Base-by-base conservation (phyloP, 2,888 invertebrate genomes). In the Drosophila heteroneura region DNA sequence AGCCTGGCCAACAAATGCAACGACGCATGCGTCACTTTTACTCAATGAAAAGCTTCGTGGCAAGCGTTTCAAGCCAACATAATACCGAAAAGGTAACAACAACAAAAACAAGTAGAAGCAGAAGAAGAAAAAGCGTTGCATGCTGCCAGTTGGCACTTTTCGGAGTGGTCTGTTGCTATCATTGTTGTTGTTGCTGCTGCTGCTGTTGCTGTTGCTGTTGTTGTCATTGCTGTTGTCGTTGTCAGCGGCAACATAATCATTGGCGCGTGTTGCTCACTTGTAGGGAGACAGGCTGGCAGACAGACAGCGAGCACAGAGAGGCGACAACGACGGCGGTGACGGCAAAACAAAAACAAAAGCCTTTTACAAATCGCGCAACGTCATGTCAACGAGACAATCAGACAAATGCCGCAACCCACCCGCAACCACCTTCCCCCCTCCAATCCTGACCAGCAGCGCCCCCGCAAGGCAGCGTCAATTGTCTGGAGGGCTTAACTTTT, bases 331-430 rank as follows among this genome's bases (percentile, higher is more conserved):
- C 44, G 49, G 28, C 49, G 22, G 44, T 14, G 6, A 44, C 44
- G 12, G 30, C 56, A 75, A 59, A 59, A 74, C 64, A 74, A 70
- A 81, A 83, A 78, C 81, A 79, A 79, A 85, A 85, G 75, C 74
- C 78, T 80, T 82, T 76, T 72, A 85, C 86, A 85, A 85, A 89
- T 85, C 85, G 89, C 81, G 79, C 84, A 81, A 79, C 82, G 85
- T 85, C 85, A 85, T 85, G 85, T 85, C 85, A 85, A 85, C 89
- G 76, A 89, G 85, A 85, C 85, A 89, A 89, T 86, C 85, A 86
- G 89, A 89, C 89, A 85, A 79, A 81, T 89, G 89, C 84, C 76
- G 57, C 85, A 74, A 39, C 66, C 37, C 41, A 12, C 16, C 26
- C 14, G 6, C 35, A 16, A 35, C 64, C 28, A 19, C 26, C 10